Evolutionary conservation across 2,797 vertebrate species (phyloP).

Genomic region (Pseudochirops cupreus): DNA sequence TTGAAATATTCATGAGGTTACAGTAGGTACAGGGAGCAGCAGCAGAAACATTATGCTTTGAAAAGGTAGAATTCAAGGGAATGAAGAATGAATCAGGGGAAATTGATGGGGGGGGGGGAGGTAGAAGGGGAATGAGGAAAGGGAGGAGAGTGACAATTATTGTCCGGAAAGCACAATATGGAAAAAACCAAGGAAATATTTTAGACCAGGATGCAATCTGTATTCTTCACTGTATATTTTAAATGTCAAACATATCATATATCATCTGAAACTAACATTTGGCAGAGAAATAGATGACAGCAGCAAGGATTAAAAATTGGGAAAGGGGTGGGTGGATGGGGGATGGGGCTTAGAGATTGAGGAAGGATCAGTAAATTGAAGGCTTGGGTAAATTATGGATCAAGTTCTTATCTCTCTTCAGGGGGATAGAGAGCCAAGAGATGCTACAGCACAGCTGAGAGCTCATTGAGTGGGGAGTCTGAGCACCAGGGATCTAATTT

Average conservation of each 20-base stretch:
- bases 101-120: conserved; percentile 74
- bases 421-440: background rate
- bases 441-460: background rate
- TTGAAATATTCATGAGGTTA: conserved; percentile 86
- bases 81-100: conserved; percentile 81
- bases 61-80: conserved; percentile 76
- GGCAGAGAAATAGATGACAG: conserved; percentile 69
- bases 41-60: conserved; percentile 79
- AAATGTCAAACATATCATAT: conserved; percentile 78
- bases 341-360: background rate
- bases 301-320: conserved; percentile 76
- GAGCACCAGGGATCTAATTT: background rate
- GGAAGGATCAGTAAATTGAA: conserved; percentile 23
- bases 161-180: conserved; percentile 70
- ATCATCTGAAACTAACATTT: conserved; percentile 72
- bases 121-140: background rate
- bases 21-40: conserved; percentile 72
- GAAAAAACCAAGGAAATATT: conserved; percentile 50
- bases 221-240: conserved; percentile 75
- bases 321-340: background rate
- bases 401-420: background rate
- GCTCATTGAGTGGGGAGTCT: background rate
- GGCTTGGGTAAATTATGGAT: background rate
- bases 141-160: conserved; percentile 27
- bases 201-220: conserved; percentile 71